These are phyloP conservation scores for Hippocampus comes DNA, from an alignment of 2,113 vertebrate species.

Conservation along the genomic window DNA sequence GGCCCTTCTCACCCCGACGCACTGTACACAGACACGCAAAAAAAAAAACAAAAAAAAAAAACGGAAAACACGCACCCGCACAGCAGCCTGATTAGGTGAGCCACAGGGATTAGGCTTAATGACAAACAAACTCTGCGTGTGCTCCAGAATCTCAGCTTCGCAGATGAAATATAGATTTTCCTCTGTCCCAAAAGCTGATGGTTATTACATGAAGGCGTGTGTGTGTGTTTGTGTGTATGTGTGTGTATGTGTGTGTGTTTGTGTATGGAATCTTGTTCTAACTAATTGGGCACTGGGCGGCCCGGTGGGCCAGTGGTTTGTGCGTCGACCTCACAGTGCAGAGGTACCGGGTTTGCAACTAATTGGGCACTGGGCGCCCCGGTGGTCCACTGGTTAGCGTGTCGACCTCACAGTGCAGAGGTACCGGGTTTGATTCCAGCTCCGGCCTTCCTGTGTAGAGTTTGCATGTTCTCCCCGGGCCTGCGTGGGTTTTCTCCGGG, in stretches of 20 bases:
- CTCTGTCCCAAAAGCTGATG: constrained; percentile 58
- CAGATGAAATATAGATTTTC: constrained; percentile 78
- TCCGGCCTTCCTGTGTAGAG: too few species aligned
- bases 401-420: too few species aligned
- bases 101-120: constrained; percentile 68
- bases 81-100: constrained; percentile 66
- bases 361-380: constrained; percentile 36
- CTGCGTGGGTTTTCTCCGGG: too few species aligned
- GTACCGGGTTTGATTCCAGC: too few species aligned
- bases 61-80: constrained; percentile 33
- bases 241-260: constrained; percentile 23
- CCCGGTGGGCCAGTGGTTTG: too few species aligned
- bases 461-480: too few species aligned
- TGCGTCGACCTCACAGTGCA: too few species aligned
- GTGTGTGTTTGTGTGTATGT: constrained; percentile 20
- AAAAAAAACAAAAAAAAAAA: background rate
- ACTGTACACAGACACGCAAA: constrained; percentile 19
- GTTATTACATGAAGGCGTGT: constrained; percentile 50
- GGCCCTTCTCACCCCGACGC: constrained; percentile 18
- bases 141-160: constrained; percentile 67
- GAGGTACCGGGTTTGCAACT: constrained; percentile 21
- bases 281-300: constrained; percentile 46
- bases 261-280: constrained; percentile 39
- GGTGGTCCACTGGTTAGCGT: too few species aligned
- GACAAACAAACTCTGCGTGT: constrained; percentile 70